A percentile compares a stretch with the other conserved stretches of the same genome.
phyloP scores from a whole-genome alignment of 1,140 invertebrate species.

The Ceratitis capitata region DNA sequence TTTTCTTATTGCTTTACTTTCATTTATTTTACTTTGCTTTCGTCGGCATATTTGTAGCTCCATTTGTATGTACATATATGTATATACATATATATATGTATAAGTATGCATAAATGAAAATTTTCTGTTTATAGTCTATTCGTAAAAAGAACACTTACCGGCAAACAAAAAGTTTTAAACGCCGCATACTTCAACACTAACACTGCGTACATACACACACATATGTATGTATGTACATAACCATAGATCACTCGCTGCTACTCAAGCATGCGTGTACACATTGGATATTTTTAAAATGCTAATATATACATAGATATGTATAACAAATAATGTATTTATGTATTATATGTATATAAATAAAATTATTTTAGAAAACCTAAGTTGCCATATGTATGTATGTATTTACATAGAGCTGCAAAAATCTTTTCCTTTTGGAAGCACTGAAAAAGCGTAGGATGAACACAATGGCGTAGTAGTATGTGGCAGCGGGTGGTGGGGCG shows the following conservation, averaged over 20 bases:
- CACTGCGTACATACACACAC: too few relatives aligned
- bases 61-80: background rate
- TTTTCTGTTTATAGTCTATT: too few relatives aligned
- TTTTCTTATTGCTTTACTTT: background rate
- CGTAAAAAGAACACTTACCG: background rate
- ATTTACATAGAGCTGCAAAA: background rate
- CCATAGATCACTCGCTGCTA: background rate
- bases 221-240: too few relatives aligned
- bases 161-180: background rate
- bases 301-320: too few relatives aligned
- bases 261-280: background rate
- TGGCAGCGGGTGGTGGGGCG: background rate
- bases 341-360: background rate
- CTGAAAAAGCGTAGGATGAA: background rate
- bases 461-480: background rate
- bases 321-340: background rate
- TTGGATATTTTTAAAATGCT: constrained; percentile 21
- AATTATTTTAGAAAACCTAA: background rate
- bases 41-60: background rate
- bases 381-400: too few relatives aligned
- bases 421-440: background rate
- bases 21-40: background rate
- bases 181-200: background rate
- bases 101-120: too few relatives aligned
- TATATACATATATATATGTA: background rate